Evolutionary conservation across 2,797 vertebrate species (phyloP).

Genomic region (Picus viridis): DNA sequence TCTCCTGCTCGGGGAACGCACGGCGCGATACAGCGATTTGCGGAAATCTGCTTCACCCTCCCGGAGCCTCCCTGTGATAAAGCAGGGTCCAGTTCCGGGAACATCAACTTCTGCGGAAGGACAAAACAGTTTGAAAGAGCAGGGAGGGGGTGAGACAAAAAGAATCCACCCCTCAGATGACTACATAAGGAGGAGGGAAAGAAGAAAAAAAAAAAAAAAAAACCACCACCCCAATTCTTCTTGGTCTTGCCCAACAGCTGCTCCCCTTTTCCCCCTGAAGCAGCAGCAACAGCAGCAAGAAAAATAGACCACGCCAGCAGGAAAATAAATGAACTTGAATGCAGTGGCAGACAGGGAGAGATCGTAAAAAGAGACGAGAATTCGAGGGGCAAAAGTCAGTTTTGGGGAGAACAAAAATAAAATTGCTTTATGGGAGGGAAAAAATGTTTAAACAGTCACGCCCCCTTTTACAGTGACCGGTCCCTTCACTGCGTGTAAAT

Average conservation of each 20-base stretch:
- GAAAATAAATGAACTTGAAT: conserved; percentile 78
- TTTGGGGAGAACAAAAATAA: neutral
- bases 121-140: conserved; percentile 74
- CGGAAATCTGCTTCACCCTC: conserved; percentile 49
- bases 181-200: conserved; percentile 64
- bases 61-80: conserved; percentile 62
- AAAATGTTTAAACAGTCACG: conserved; percentile 73
- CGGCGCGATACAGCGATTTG: conserved; percentile 18
- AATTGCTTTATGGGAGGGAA: conserved; percentile 52
- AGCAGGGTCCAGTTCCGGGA: conserved; percentile 60
- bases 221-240: neutral
- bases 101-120: conserved; percentile 80
- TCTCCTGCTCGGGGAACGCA: conserved; percentile 27
- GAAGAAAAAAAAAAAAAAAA: neutral
- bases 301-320: conserved; percentile 50
- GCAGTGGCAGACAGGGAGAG: conserved; percentile 71
- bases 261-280: conserved; percentile 54
- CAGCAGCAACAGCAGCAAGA: conserved; percentile 43
- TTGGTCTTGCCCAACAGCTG: conserved; percentile 67
- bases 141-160: neutral
- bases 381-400: conserved; percentile 77
- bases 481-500: conserved; percentile 70
- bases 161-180: conserved; percentile 65
- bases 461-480: conserved; percentile 75
- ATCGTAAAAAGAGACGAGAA: conserved; percentile 60